Conservation (phyloP, 1,140 invertebrate species). For the Apis cerana region DNA sequence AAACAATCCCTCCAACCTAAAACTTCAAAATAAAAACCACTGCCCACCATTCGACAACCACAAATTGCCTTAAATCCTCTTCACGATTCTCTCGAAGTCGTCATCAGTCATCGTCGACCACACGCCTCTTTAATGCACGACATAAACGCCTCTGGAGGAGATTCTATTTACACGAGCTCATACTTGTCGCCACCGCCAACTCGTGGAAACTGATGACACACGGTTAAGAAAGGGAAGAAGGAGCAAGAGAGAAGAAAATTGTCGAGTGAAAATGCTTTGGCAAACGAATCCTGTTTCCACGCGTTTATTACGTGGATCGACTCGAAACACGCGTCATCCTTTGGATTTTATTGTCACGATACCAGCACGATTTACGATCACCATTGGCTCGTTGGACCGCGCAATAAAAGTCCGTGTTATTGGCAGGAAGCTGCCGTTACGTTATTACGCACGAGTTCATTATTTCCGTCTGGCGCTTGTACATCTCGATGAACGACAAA, state of each 20-base stretch:
- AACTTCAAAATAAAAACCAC: too few relatives aligned
- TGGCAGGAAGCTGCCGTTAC: background rate
- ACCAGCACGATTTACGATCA: background rate
- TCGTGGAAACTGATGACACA: too few relatives aligned
- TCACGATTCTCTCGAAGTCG: background rate
- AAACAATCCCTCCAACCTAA: too few relatives aligned
- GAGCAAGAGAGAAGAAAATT: background rate
- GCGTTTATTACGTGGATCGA: slow-evolving; percentile 17
- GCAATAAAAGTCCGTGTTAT: slow-evolving; percentile 7
- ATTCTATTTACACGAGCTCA: slow-evolving; percentile 6
- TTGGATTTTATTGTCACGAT: slow-evolving; percentile 3
- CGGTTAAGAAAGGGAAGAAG: too few relatives aligned
- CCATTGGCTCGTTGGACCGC: too few relatives aligned
- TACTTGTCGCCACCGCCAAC: too few relatives aligned
- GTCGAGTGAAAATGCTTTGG: slow-evolving; percentile 3
- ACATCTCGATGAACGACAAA: background rate
- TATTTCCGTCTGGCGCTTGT: background rate
- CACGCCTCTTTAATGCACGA: background rate
- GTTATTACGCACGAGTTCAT: background rate
- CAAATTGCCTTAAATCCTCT: background rate
- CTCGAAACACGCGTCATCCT: background rate
- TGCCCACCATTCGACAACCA: background rate
- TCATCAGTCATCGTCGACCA: background rate
- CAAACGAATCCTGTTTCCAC: background rate
- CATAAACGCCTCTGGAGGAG: background rate